Evolutionary conservation across 1,140 invertebrate genomes (phyloP).

Genomic region (Tetramorium alpestre): DNA sequence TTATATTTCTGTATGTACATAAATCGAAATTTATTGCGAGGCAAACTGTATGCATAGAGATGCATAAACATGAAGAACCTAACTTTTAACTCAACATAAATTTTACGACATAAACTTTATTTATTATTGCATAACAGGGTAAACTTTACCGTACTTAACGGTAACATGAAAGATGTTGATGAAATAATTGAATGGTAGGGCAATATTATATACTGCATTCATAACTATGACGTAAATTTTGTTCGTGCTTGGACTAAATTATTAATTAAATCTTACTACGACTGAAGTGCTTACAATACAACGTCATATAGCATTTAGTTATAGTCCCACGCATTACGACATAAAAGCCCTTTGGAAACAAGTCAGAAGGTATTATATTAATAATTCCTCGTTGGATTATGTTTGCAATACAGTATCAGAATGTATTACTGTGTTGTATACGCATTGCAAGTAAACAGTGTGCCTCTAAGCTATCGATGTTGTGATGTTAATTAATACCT

Average conservation of each 20-base stretch:
- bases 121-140: background rate
- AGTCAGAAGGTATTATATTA: constrained; percentile 15
- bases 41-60: background rate
- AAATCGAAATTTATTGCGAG: background rate
- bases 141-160: background rate
- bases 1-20: too few species aligned
- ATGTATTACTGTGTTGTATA: background rate
- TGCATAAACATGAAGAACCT: background rate
- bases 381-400: constrained; percentile 14
- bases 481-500: constrained; percentile 9
- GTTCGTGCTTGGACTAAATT: background rate
- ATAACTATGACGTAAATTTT: constrained; percentile 3
- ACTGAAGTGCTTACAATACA: constrained; percentile 11
- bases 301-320: constrained; percentile 5
- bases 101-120: background rate
- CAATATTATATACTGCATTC: background rate
- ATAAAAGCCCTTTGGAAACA: constrained; percentile 10
- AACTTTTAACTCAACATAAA: background rate
- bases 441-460: background rate
- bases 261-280: background rate
- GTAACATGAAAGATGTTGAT: background rate
- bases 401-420: background rate
- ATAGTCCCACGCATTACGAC: background rate
- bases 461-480: background rate
- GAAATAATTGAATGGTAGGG: background rate